A percentile compares a stretch with the other conserved stretches of the same genome.
These are phyloP conservation scores for Drosophila pruinosa DNA, from an alignment of 1,140 invertebrate species.

Conservation along the genomic window DNA sequence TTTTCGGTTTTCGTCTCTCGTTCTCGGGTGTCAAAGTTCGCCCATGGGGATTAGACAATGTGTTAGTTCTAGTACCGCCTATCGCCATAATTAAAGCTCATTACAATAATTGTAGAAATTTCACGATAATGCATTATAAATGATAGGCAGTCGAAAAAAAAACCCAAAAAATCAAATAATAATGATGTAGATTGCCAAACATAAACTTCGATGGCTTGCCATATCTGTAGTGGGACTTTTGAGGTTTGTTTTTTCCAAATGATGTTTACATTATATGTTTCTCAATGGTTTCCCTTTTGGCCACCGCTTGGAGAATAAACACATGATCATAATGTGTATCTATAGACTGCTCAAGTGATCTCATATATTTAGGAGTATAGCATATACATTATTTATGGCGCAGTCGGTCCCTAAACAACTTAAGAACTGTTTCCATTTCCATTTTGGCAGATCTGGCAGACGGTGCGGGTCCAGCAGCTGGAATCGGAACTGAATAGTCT, in stretches of 20 bases:
- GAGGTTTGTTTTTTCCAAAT: neutral
- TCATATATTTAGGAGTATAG: neutral
- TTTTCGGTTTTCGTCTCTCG: slow-evolving; percentile 8
- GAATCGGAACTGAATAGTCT: slow-evolving; percentile 61
- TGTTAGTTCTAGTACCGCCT: slow-evolving; percentile 45
- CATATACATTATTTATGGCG: slow-evolving; percentile 12
- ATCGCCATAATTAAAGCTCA: slow-evolving; percentile 56
- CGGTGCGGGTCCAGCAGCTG: slow-evolving; percentile 55
- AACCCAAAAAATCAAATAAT: neutral
- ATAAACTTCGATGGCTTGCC: neutral
- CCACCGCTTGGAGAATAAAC: slow-evolving; percentile 26
- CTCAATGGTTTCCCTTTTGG: slow-evolving; percentile 23
- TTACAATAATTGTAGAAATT: slow-evolving; percentile 52
- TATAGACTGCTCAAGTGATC: slow-evolving; percentile 23
- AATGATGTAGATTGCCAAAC: slow-evolving; percentile 1
- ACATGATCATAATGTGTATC: slow-evolving; percentile 34
- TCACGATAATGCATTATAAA: slow-evolving; percentile 20
- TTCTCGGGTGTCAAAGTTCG: slow-evolving; percentile 50
- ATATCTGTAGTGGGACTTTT: neutral
- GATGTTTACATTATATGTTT: slow-evolving; percentile 24
- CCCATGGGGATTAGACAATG: slow-evolving; percentile 47
- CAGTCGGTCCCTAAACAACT: neutral
- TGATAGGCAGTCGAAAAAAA: neutral
- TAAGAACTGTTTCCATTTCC: neutral
- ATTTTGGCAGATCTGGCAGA: slow-evolving; percentile 77